Percentiles rank a stretch among this genome's conserved stretches.
Evolutionary conservation across 2,888 invertebrate species (phyloP).

Genomic region (Furcula furcula): DNA sequence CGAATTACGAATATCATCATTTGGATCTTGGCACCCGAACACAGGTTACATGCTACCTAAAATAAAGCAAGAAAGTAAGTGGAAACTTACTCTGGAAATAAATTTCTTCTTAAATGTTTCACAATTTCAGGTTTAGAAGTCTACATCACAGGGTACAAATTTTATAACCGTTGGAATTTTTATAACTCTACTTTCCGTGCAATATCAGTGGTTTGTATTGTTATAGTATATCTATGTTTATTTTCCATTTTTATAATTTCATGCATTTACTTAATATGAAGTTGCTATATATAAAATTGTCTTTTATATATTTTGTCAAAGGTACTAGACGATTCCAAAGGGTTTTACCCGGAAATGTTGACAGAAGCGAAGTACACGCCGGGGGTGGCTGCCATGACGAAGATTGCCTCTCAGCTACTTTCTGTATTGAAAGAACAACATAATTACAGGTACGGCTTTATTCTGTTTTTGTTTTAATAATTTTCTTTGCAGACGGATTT

Average conservation of each 20-base stretch:
- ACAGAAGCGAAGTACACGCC: conserved; percentile 47
- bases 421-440: conserved; percentile 54
- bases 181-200: conserved; percentile 66
- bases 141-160: conserved; percentile 51
- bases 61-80: too few relatives aligned
- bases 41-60: too few relatives aligned
- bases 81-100: too few relatives aligned
- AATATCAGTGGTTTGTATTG: conserved; percentile 53
- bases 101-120: conserved; percentile 1
- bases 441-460: conserved; percentile 53
- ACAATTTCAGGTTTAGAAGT: conserved; percentile 49
- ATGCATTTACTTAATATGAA: neutral
- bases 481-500: too few relatives aligned
- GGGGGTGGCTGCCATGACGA: conserved; percentile 65
- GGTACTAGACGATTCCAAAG: conserved; percentile 47
- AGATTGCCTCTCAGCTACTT: conserved; percentile 54
- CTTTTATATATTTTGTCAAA: conserved; percentile 10
- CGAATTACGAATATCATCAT: conserved; percentile 38
- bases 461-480: too few relatives aligned
- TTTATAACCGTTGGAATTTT: conserved; percentile 68
- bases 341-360: conserved; percentile 50
- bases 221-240: neutral
- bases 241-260: conserved; percentile 2
- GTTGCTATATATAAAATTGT: too few relatives aligned
- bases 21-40: conserved; percentile 47